Evolutionary conservation across 2,888 invertebrate genomes (phyloP), one percentile per base, ranked within the genome.

Genomic region (Amaurobius ferox): DNA sequence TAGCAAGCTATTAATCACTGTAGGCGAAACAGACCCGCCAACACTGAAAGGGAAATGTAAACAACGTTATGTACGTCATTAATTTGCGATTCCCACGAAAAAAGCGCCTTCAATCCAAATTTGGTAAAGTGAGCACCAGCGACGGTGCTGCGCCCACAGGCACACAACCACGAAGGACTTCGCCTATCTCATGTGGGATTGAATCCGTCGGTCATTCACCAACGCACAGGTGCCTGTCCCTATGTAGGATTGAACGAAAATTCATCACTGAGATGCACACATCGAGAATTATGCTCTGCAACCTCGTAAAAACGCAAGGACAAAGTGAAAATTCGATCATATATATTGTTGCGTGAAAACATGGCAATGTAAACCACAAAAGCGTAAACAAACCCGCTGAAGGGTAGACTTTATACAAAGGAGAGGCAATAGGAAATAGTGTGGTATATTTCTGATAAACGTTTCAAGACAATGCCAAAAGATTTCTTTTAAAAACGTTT

Each of bases 131-230:
- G 55, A 39, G 64, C 40, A 44, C 48, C 55, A 1, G 11, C 35
- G 64, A 79, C 32, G 32, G 30, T 64, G 68, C 35, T 74, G 67
- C 19, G 19, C 35, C 70, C 79, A 55, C 79, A 72, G 64, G 72
- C 79, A 61, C 29, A 5, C 40, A 23, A 2, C 2, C 44, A 23
- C 32, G 28, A 35, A 23, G 48, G 32, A 61, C 80, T 73, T 73
- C 68, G 74, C 74, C 74, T 35, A 40, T 7, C 61, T 28, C 32
- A 81, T 35, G 81, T 81, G 81, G 81, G 81, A 30, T 68, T 78
- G 67, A 39, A 40, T 32, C 28, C 48, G 35, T 61, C 73, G 81
- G 81, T 81, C 81, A 81, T 74, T 81, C 81, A 76, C 74, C 81
- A 74, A 81, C 81, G 61, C 81, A 76, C 74, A 81, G 74, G 74